Conservation (phyloP, 2,113 vertebrate species). For the Entomyzon cyanotis region DNA sequence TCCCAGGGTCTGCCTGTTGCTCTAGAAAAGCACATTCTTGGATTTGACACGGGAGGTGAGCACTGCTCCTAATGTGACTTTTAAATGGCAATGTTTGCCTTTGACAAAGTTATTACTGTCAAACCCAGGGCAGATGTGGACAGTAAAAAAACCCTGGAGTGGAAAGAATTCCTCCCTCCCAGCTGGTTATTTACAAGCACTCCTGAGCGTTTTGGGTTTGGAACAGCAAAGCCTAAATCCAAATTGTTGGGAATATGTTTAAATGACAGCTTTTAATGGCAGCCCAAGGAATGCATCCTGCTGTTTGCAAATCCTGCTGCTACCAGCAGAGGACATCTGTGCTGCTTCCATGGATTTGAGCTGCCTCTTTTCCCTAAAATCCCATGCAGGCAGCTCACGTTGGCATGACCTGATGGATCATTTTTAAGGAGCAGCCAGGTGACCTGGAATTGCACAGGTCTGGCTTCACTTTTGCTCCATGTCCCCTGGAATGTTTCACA, state of each 20-base stretch:
- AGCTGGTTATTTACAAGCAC: neutral
- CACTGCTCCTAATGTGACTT: neutral
- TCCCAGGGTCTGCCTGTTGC: constrained; percentile 90
- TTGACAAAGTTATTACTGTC: neutral
- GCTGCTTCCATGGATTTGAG: neutral
- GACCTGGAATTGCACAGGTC: neutral
- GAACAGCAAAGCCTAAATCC: neutral
- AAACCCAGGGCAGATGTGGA: neutral
- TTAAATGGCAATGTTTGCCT: neutral
- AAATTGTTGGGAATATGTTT: neutral
- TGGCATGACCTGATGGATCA: neutral
- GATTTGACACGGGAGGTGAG: constrained; percentile 98
- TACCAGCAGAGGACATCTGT: constrained; percentile 33
- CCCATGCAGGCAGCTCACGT: neutral
- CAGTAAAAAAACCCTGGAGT: neutral
- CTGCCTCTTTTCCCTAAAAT: neutral
- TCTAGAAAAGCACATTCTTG: constrained; percentile 92
- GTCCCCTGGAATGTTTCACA: neutral
- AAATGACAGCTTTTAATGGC: neutral
- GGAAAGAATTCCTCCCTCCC: constrained; percentile 29
- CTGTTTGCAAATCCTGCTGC: neutral
- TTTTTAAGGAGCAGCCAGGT: neutral
- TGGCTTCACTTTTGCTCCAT: accelerated
- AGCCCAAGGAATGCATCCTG: neutral
- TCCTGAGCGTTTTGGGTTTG: neutral